These are phyloP conservation scores for Trididemnum clinides DNA, from an alignment of 23 tunicate genomes.

Conservation along the genomic window DNA sequence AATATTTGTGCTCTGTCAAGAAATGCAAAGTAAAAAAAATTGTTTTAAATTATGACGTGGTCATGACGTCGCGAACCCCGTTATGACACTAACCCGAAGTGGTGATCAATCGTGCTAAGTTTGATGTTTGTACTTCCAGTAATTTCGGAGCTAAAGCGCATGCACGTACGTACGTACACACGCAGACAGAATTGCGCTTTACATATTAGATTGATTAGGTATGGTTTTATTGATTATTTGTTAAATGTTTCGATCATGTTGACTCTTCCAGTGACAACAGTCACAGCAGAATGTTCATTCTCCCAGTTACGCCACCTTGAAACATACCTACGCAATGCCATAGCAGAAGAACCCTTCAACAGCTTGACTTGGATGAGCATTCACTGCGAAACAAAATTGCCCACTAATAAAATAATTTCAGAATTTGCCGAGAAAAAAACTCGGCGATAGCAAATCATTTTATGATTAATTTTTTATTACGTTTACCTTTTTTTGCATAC, in stretches of 20 bases:
- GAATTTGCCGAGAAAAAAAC: background rate
- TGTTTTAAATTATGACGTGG: no score
- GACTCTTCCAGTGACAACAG: conserved; percentile 33
- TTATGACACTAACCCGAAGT: no score
- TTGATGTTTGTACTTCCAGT: no score
- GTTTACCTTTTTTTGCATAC: background rate
- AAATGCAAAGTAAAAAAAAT: no score
- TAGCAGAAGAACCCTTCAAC: background rate
- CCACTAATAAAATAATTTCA: background rate
- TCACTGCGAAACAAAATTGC: background rate
- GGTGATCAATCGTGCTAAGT: no score
- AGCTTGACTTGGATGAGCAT: background rate
- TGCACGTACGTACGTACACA: no score
- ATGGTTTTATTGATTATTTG: no score
- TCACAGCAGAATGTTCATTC: conserved; percentile 7
- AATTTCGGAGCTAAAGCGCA: no score
- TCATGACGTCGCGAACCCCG: no score
- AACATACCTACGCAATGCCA: conserved; percentile 12
- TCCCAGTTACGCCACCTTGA: conserved; percentile 20
- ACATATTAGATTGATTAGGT: no score
- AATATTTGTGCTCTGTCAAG: no score
- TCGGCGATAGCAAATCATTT: background rate
- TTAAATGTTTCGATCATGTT: conserved; percentile 8
- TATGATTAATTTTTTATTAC: background rate
- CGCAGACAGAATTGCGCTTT: no score